phyloP scores from a whole-genome alignment of 2,888 invertebrate species.

The Mythimna albipuncta region DNA sequence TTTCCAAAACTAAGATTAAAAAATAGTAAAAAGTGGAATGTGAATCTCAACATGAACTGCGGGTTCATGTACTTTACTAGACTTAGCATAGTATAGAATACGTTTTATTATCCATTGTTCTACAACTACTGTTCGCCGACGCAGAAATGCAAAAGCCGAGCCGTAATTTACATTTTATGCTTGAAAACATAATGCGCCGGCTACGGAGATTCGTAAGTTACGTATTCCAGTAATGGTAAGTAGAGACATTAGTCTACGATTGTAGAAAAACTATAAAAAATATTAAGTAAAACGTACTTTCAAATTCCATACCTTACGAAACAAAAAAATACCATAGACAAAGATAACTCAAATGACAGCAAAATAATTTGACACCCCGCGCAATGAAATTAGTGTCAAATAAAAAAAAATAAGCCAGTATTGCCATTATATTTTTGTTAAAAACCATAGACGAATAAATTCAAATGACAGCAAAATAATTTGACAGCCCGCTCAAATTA shows the following conservation, averaged over 20 bases:
- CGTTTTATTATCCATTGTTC: constrained; percentile 66
- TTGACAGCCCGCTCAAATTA: constrained; percentile 10
- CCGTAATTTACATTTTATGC: constrained; percentile 60
- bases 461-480: constrained; percentile 11
- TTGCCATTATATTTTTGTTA: constrained; percentile 8
- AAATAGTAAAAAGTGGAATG: constrained; percentile 10
- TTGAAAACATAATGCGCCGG: constrained; percentile 51
- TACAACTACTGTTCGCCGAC: constrained; percentile 54
- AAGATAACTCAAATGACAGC: constrained; percentile 13
- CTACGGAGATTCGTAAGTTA: constrained; percentile 7
- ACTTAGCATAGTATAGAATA: constrained; percentile 47
- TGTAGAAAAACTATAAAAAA: constrained; percentile 10
- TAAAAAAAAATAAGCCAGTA: constrained; percentile 6
- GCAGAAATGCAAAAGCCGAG: constrained; percentile 55
- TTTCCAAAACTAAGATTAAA: neutral
- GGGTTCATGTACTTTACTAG: constrained; percentile 28
- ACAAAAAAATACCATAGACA: neutral
- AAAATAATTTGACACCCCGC: constrained; percentile 5
- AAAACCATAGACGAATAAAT: constrained; percentile 11
- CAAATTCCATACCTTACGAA: neutral
- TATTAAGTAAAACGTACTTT: constrained; percentile 3
- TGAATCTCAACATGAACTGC: constrained; percentile 33
- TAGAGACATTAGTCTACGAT: constrained; percentile 21
- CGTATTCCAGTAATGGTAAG: no score
- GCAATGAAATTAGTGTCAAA: constrained; percentile 19